A percentile compares a stretch with the other conserved stretches of the same genome.
Conservation (phyloP, 2,113 vertebrate genomes). For the Hylia prasina region DNA sequence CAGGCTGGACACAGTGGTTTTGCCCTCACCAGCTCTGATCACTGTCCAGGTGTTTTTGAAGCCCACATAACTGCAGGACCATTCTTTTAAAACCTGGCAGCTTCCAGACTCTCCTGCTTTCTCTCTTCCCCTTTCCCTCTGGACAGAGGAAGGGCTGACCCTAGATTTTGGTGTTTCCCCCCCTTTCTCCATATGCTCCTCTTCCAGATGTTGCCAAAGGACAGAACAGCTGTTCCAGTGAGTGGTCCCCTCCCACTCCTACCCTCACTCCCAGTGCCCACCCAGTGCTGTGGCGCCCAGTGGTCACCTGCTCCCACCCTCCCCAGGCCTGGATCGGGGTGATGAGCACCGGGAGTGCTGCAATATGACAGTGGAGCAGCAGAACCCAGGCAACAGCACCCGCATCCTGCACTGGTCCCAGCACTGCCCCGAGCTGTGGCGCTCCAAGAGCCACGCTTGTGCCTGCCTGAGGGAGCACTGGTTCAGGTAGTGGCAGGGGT, state of each 20-base stretch:
- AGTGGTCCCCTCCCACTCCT: background rate
- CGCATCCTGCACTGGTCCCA: accelerated
- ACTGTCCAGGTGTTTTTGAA: background rate
- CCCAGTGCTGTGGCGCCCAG: accelerated
- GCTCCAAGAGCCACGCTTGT: accelerated
- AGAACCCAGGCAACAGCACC: accelerated
- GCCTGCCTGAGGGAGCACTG: background rate
- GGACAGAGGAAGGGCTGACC: background rate
- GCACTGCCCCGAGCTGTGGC: background rate
- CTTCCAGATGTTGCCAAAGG: background rate
- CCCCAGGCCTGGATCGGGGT: background rate
- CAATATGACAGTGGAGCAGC: accelerated
- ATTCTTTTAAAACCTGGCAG: background rate
- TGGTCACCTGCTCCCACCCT: accelerated
- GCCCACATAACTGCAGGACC: accelerated
- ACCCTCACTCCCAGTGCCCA: accelerated
- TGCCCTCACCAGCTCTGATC: background rate
- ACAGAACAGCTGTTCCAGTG: background rate
- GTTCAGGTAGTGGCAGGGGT: background rate
- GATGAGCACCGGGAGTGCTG: background rate
- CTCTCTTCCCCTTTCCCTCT: no score
- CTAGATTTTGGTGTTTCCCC: background rate
- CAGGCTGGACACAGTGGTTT: background rate
- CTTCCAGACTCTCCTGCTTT: background rate
- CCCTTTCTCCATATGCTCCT: background rate